These are phyloP conservation scores for Excalfactoria chinensis DNA, from an alignment of 2,113 vertebrate genomes.

Conservation along the genomic window DNA sequence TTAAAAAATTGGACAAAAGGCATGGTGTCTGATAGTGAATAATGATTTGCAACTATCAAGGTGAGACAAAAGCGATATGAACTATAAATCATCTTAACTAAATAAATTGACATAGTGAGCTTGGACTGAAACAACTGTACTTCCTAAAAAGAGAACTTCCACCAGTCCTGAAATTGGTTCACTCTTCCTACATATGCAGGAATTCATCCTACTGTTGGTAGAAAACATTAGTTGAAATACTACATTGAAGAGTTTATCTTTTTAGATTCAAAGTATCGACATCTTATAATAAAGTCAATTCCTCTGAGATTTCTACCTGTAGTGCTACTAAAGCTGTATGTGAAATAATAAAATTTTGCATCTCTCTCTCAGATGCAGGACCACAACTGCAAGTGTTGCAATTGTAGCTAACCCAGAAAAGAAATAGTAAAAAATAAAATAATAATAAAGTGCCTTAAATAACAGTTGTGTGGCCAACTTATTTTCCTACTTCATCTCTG, in stretches of 20 bases:
- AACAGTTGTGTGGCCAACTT: neutral
- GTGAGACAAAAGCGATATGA: conserved; percentile 41
- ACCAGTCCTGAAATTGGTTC: neutral
- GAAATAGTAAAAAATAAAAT: neutral
- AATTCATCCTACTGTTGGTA: neutral
- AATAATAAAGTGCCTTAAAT: fast-evolving
- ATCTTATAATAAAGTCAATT: neutral
- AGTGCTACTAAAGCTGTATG: neutral
- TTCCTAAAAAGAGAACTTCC: neutral
- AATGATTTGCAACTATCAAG: conserved; percentile 42
- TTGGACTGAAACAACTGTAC: neutral
- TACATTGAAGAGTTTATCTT: neutral
- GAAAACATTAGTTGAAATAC: neutral
- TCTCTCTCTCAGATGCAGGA: neutral
- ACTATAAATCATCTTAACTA: conserved; percentile 53
- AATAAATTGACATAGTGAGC: conserved; percentile 25
- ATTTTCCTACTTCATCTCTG: neutral
- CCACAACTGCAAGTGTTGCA: neutral
- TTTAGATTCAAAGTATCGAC: neutral
- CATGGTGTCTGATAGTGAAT: neutral
- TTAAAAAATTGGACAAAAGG: conserved; percentile 52
- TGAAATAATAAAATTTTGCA: neutral
- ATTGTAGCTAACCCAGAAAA: neutral
- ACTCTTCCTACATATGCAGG: neutral
- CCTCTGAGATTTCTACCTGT: neutral